Evolutionary conservation across 1,140 invertebrate species (phyloP), one percentile per base, ranked within the genome.

Genomic region (Zophobas atratus): DNA sequence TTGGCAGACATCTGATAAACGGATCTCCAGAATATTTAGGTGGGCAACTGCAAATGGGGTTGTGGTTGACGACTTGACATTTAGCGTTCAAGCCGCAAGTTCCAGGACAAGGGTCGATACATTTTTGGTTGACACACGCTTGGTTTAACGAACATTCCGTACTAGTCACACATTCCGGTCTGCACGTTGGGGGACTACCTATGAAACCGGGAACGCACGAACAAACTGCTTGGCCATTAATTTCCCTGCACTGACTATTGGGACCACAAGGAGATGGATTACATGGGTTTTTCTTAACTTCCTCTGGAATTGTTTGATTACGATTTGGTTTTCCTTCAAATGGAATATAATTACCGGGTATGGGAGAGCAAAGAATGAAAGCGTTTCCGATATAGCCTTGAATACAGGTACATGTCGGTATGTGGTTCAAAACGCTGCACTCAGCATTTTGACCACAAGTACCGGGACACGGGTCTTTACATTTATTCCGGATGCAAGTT

Each of bases 401-500:
- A 6, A 88, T 87, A 85, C 92, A 93, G 79, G 88, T 90, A 80
- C 92, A 93, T 67, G 92, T 88, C 4, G 92, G 92, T 75, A 92
- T 90, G 76, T 93, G 92, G 80, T 93, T 92, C 73, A 92, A 89
- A 32, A 92, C 91, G 60, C 89, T 87, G 79, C 92, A 93, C 77
- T 89, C 87, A 6, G 92, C 90, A 78, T 89, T 88, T 60, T 89
- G 83, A 6, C 92, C 92, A 82, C 94, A 95, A 79, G 91, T 91
- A 77, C 92, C 89, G 76, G 90, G 87, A 85, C 94, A 95, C 60
- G 94, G 94, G 86, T 95, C 90, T 41, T 81, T 84, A 83, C 94
- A 95, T 86, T 91, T 93, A 79, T 93, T 91, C 83, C 90, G 90
- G 34, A 91, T 88, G 81, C 94, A 95, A 20, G 93, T 90, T 85